Evolutionary conservation across 2,113 vertebrate genomes (phyloP), one percentile per base, ranked within the genome.

Genomic region (Centropristis striata): DNA sequence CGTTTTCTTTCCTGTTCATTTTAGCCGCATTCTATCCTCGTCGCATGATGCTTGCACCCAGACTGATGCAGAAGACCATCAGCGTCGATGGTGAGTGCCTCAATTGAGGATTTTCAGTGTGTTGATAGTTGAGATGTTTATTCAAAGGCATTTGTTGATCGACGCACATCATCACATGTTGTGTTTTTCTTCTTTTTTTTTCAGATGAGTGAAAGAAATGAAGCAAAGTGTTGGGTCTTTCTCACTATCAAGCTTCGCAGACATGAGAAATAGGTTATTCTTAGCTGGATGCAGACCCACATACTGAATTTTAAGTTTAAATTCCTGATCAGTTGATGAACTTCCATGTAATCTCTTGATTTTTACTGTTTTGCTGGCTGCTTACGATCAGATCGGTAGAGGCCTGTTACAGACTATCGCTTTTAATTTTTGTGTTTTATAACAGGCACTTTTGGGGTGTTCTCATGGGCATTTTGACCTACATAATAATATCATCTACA

Each of bases 1-100:
- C 3, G 0, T 10, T 12, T 44, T 49, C 6, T 65, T 37, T 2
- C 5, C 2, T 50, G 21, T 23, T 59, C 0, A 27, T 71, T 73
- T 64, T 41, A 81, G 80, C 2, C 6, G 1, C 3, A 3, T 15
- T 0, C 4, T 21, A 4, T 47, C 14, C 36, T 47, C 47, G 36
- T 1, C 75, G 60, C 27, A 59, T 39, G 51, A 77, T 74, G 75
- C 4, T 50, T 1, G 42, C 53, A 20, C 71, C 85, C 42, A 74
- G 42, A 53, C 25, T 82, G 61, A 84, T 88, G 83, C 63, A 78
- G 85, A 75, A 60, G 70, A 80, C 75, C 44, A 20, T n/a, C 18
- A 4, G 13, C 50, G 0, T 61, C 2, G 28, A 82, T 8, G 82
- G 85, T 90, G 41, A 82, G 86, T 4, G 4, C 27, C 12, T 57